A percentile compares a stretch with the other conserved stretches of the same genome.
These are phyloP conservation scores for Paracanthobrama guichenoti DNA, from an alignment of 2,113 vertebrate species.

Conservation along the genomic window DNA sequence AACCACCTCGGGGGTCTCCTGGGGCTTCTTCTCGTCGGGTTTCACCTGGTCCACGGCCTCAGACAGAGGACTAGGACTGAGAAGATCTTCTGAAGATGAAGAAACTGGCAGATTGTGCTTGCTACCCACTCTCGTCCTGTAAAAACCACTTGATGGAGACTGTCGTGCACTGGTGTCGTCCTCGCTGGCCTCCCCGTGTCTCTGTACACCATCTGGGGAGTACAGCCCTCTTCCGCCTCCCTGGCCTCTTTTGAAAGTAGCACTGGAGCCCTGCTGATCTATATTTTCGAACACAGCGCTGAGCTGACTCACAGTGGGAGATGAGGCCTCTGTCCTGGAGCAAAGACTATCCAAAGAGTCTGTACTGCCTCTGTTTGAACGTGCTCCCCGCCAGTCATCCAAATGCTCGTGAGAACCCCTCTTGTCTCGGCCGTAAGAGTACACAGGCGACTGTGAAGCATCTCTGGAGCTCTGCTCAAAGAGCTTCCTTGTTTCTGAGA, in stretches of 20 bases:
- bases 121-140: slow-evolving; percentile 62
- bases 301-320: slow-evolving; percentile 95
- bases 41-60: slow-evolving; percentile 58
- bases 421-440: slow-evolving; percentile 85
- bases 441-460: slow-evolving; percentile 82
- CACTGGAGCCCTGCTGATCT: slow-evolving; percentile 66
- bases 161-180: slow-evolving; percentile 72
- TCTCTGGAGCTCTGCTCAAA: slow-evolving; percentile 89
- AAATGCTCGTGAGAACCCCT: slow-evolving; percentile 80
- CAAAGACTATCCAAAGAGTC: slow-evolving; percentile 96
- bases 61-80: slow-evolving; percentile 67
- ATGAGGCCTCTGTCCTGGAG: slow-evolving; percentile 90
- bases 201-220: slow-evolving; percentile 73
- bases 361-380: slow-evolving; percentile 90
- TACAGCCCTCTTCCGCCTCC: slow-evolving; percentile 74
- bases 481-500: slow-evolving; percentile 92
- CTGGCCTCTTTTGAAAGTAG: slow-evolving; percentile 71
- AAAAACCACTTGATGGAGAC: slow-evolving; percentile 69
- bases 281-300: slow-evolving; percentile 93
- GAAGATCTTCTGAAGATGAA: slow-evolving; percentile 75
- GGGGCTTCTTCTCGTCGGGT: slow-evolving; percentile 41
- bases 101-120: slow-evolving; percentile 69
- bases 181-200: slow-evolving; percentile 73
- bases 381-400: slow-evolving; percentile 85
- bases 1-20: slow-evolving; percentile 56